Conservation (phyloP, 2,113 vertebrate genomes). For the Gymnarchus niloticus region DNA sequence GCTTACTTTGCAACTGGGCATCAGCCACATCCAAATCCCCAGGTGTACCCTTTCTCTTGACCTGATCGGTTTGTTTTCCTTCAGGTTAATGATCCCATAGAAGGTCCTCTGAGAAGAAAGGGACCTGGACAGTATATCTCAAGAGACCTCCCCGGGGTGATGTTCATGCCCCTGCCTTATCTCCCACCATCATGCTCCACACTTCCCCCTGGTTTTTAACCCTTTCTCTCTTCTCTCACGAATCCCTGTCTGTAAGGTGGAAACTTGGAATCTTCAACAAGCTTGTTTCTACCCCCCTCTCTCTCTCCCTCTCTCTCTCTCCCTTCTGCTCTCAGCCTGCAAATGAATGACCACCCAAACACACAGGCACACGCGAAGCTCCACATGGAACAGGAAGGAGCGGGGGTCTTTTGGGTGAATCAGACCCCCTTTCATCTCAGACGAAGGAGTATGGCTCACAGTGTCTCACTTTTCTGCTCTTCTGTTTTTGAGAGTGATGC, state of each 20-base stretch:
- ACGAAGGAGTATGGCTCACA: too few species aligned
- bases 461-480: too few species aligned
- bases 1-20: too few species aligned
- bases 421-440: too few species aligned
- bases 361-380: too few species aligned
- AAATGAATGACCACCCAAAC: neutral
- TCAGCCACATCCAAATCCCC: neutral
- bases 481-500: too few species aligned
- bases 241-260: neutral
- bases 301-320: neutral
- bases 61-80: conserved; percentile 13
- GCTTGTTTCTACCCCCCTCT: neutral
- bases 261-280: neutral
- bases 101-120: neutral
- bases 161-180: neutral
- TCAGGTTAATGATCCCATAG: conserved; percentile 16
- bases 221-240: neutral
- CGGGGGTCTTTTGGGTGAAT: too few species aligned
- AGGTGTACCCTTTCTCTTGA: neutral
- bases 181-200: neutral
- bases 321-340: neutral
- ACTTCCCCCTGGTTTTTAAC: neutral
- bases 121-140: neutral
- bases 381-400: too few species aligned
- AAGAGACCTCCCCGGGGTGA: neutral